Evolutionary conservation across 2,888 invertebrate genomes (phyloP).

Genomic region (Cotesia congregata): DNA sequence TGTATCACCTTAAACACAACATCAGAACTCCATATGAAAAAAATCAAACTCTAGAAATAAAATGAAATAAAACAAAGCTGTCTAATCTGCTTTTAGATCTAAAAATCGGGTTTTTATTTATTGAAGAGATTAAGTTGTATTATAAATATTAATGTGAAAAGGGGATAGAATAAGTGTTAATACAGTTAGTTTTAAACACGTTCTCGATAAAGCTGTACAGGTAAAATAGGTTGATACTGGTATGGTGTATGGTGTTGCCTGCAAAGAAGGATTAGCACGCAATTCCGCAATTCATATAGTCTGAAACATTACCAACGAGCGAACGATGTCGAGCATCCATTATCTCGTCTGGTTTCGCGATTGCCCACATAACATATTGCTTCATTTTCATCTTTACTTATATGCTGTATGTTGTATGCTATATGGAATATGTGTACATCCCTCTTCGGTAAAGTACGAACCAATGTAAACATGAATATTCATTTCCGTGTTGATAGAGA

Average conservation of each 20-base stretch:
- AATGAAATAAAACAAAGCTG: not conserved
- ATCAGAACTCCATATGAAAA: not conserved
- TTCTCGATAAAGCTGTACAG: constrained; percentile 28
- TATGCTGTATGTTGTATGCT: not conserved
- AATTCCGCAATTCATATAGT: constrained; percentile 45
- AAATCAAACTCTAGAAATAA: not conserved
- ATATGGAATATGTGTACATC: not conserved
- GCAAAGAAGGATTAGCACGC: constrained; percentile 40
- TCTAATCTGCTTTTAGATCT: no score
- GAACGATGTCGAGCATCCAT: constrained; percentile 42
- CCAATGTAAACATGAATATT: constrained; percentile 26
- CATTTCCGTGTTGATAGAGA: constrained; percentile 21
- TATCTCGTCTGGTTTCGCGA: constrained; percentile 42
- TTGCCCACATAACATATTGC: constrained; percentile 39
- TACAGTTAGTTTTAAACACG: not conserved
- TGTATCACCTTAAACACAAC: not conserved
- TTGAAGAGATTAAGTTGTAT: not conserved
- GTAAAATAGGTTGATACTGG: constrained; percentile 24
- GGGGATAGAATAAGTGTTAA: not conserved
- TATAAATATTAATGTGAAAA: not conserved
- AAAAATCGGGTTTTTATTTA: not conserved
- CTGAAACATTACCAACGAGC: constrained; percentile 36
- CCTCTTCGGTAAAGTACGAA: not conserved
- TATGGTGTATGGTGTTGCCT: constrained; percentile 14
- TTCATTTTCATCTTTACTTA: constrained; percentile 36